These are phyloP conservation scores for Taphrorychus bicolor DNA, from an alignment of 2,888 invertebrate species.

Conservation along the genomic window DNA sequence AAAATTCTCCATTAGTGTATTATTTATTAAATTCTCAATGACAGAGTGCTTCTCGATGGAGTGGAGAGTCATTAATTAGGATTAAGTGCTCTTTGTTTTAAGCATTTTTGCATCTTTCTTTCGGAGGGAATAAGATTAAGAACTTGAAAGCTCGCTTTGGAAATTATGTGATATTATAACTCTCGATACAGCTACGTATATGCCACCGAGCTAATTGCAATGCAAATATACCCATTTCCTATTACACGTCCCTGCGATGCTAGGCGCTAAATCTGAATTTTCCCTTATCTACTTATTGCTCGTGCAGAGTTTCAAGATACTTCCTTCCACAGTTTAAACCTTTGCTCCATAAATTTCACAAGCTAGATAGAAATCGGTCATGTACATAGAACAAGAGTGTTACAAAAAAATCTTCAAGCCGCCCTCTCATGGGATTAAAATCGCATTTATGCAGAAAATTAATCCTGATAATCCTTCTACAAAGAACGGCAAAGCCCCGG, in stretches of 20 bases:
- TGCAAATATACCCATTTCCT: neutral
- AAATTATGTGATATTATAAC: no score
- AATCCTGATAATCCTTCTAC: neutral
- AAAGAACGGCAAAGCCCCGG: conserved; percentile 5
- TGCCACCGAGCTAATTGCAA: no score
- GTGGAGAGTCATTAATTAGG: neutral
- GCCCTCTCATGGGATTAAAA: neutral
- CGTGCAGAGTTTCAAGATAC: neutral
- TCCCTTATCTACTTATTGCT: neutral
- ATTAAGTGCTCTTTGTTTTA: neutral
- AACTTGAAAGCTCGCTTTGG: no score
- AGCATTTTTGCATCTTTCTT: neutral
- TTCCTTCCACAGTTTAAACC: neutral
- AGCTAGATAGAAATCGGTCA: neutral
- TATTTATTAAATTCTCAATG: neutral
- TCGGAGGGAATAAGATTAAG: no score
- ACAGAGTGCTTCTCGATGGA: neutral
- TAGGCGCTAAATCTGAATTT: neutral
- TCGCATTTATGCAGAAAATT: conserved; percentile 10
- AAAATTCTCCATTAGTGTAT: neutral
- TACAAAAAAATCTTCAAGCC: neutral
- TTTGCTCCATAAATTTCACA: neutral
- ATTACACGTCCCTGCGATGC: neutral
- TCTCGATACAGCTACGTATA: no score
- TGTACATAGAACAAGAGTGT: neutral